Percentiles rank a stretch among this genome's conserved stretches.
These are phyloP conservation scores for Eretmochelys imbricata DNA, from an alignment of 2,113 vertebrate genomes.

Conservation along the genomic window DNA sequence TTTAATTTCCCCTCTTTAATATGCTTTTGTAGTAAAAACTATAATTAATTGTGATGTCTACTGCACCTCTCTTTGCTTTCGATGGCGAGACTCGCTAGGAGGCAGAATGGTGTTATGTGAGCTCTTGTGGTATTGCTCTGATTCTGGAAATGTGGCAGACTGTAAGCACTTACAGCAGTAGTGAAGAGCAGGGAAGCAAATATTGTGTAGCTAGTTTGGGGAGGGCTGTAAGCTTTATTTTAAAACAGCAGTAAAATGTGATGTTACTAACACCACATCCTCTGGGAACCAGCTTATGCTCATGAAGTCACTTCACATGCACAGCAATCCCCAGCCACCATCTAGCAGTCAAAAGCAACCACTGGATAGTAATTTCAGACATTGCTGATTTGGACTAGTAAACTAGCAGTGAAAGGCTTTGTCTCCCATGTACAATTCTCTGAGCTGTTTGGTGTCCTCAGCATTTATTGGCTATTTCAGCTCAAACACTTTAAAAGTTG, in stretches of 20 bases:
- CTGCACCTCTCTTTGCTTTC: neutral
- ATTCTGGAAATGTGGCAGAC: neutral
- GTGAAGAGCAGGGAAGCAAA: neutral
- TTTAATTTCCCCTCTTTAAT: neutral
- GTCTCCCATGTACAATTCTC: neutral
- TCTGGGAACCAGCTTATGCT: fast-evolving
- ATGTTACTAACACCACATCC: neutral
- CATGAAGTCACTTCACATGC: neutral
- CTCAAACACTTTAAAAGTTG: neutral
- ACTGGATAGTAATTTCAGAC: neutral
- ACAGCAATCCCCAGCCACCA: neutral
- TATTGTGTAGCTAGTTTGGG: fast-evolving
- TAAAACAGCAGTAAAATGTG: neutral
- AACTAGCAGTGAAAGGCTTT: neutral
- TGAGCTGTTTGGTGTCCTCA: neutral
- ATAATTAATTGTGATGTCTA: neutral
- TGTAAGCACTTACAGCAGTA: neutral
- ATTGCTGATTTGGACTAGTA: neutral
- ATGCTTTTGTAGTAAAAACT: neutral
- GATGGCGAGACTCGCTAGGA: neutral
- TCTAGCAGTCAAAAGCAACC: neutral
- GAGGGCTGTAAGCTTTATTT: neutral
- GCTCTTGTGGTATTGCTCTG: neutral
- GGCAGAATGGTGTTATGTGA: neutral
- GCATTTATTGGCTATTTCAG: neutral